Evolutionary conservation across 2,797 vertebrate genomes (phyloP).

Genomic region (Mormyrops attenuatus): DNA sequence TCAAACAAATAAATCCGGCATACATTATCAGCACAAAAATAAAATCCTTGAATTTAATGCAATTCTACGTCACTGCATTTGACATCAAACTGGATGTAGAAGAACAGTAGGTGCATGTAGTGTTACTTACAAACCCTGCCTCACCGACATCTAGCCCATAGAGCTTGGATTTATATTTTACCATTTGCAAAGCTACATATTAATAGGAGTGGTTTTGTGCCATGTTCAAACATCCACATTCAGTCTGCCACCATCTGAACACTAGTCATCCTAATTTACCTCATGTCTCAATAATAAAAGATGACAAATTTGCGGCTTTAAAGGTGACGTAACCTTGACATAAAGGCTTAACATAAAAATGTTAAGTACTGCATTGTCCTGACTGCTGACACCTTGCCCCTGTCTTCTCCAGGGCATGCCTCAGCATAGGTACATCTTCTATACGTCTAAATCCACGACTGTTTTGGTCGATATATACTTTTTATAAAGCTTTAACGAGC

Average conservation of each 20-base stretch:
- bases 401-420: neutral
- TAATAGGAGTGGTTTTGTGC: neutral
- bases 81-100: neutral
- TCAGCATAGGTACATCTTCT: neutral
- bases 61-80: neutral
- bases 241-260: neutral
- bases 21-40: conserved; percentile 2
- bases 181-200: neutral
- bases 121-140: neutral
- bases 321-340: neutral
- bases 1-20: neutral
- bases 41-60: neutral
- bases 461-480: neutral
- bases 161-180: neutral
- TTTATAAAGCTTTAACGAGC: neutral
- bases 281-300: neutral
- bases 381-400: neutral
- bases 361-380: neutral
- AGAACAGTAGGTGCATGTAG: neutral
- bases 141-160: neutral
- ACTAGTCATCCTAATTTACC: neutral
- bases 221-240: neutral
- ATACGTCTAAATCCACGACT: neutral
- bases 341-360: neutral
- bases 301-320: neutral